Percentiles rank a stretch among this genome's conserved stretches.
Evolutionary conservation across 64 coral and sea anemone genomes (phyloP).

Genomic region (Stylophora pistillata): DNA sequence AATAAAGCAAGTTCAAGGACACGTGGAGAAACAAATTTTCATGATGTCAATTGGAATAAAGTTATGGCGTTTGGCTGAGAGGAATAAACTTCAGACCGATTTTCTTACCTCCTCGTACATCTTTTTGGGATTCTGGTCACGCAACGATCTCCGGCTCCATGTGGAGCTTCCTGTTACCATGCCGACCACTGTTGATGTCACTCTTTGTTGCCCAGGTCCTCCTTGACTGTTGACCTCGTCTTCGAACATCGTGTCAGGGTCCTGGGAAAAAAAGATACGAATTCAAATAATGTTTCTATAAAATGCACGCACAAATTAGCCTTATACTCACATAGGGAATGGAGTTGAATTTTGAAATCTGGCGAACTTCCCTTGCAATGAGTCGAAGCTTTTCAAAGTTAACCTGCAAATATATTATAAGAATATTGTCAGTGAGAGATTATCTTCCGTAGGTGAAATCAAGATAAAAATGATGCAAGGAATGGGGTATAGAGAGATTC

Average conservation of each 20-base stretch:
- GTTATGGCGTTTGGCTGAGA: no score
- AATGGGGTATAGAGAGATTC: no score
- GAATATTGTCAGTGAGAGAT: not conserved
- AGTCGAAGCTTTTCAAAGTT: constrained; percentile 95
- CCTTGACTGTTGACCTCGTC: constrained; percentile 55
- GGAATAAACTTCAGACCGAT: not conserved
- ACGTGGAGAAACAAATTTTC: no score
- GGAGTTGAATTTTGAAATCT: constrained; percentile 76
- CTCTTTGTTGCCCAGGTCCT: constrained; percentile 71
- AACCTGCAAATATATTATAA: constrained; percentile 41
- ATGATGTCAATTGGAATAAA: no score
- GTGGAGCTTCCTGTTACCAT: constrained; percentile 80
- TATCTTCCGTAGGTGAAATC: no score
- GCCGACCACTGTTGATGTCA: constrained; percentile 92
- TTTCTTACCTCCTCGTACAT: constrained; percentile 86
- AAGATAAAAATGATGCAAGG: no score
- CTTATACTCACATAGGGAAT: constrained; percentile 81
- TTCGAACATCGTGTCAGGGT: constrained; percentile 85
- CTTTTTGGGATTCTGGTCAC: constrained; percentile 77
- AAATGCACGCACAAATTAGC: not conserved
- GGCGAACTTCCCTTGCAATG: constrained; percentile 88
- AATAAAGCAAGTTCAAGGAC: no score
- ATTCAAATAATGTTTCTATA: not conserved
- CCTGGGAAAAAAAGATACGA: not conserved
- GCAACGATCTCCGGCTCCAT: constrained; percentile 70